Percentiles rank a stretch among this genome's conserved stretches.
Conservation (phyloP, 1,140 invertebrate genomes). For the Oncopeltus fasciatus region DNA sequence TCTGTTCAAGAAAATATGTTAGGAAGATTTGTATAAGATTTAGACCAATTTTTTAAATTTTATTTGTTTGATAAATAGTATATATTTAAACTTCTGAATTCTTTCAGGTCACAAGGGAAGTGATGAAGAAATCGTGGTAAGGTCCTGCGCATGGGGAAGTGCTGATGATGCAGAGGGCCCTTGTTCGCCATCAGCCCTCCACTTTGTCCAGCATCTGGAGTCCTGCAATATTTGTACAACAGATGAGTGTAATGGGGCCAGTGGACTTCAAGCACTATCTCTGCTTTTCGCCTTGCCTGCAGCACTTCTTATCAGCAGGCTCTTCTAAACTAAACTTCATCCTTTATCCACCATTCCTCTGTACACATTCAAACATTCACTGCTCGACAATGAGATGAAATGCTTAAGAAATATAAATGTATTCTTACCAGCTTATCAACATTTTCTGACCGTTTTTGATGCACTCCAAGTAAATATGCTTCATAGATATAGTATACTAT, state of each 20-base stretch:
- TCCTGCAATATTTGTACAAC: slow-evolving; percentile 5
- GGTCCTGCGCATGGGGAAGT: slow-evolving; percentile 7
- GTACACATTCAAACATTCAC: too few relatives aligned
- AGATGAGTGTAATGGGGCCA: slow-evolving; percentile 7
- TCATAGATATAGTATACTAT: not conserved
- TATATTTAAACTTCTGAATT: too few relatives aligned
- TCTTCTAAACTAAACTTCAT: not conserved
- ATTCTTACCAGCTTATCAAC: not conserved
- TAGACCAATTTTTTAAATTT: too few relatives aligned
- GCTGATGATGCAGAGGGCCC: slow-evolving; percentile 2
- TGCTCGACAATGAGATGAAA: too few relatives aligned
- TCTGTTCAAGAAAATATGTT: too few relatives aligned
- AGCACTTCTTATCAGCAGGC: not conserved
- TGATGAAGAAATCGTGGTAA: not conserved
- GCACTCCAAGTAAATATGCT: not conserved
- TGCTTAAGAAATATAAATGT: not conserved
- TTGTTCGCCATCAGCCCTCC: slow-evolving; percentile 5
- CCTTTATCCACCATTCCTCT: too few relatives aligned
- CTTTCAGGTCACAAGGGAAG: too few relatives aligned
- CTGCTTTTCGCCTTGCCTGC: not conserved
- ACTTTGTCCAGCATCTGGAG: not conserved
- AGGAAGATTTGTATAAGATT: too few relatives aligned
- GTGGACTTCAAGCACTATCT: not conserved
- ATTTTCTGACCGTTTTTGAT: not conserved
- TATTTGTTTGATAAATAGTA: too few relatives aligned